Conservation (phyloP, 64 coral and sea anemone genomes). For the Acropora tenuis region DNA sequence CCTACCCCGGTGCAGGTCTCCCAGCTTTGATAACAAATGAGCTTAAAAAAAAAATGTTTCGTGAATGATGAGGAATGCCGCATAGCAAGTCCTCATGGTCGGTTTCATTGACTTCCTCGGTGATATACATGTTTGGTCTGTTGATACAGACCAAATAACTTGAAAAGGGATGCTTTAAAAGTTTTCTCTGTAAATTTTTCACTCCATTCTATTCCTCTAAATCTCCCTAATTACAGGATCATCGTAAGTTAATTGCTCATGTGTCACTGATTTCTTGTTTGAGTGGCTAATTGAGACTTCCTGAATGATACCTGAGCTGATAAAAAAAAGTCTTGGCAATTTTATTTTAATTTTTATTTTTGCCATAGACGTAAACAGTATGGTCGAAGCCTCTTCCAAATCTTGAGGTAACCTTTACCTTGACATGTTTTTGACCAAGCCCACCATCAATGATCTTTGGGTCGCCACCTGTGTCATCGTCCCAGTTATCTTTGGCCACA, state of each 20-base stretch:
- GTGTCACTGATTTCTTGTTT: not conserved
- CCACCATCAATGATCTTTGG: conserved; percentile 7
- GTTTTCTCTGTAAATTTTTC: too few relatives aligned
- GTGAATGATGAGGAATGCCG: too few relatives aligned
- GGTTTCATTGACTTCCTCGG: too few relatives aligned
- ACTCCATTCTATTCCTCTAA: not conserved
- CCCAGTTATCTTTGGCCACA: conserved; percentile 7
- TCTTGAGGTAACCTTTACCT: not conserved
- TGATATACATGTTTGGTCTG: too few relatives aligned
- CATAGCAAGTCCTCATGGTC: too few relatives aligned
- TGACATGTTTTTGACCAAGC: not conserved
- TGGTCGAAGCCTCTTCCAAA: not conserved
- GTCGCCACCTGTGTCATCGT: conserved; percentile 10
- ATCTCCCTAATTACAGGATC: not conserved
- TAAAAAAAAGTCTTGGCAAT: not conserved
- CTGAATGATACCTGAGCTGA: not conserved
- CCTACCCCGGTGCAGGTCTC: too few relatives aligned
- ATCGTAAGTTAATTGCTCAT: not conserved
- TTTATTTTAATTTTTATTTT: not conserved
- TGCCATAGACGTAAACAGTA: conserved; percentile 19
- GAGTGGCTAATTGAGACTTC: not conserved
- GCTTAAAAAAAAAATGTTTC: too few relatives aligned
- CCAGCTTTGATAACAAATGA: too few relatives aligned
- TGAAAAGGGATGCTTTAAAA: too few relatives aligned
- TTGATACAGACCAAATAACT: too few relatives aligned